Evolutionary conservation across 1,140 invertebrate species (phyloP).

Genomic region (Hyposmocoma kahamanoa): DNA sequence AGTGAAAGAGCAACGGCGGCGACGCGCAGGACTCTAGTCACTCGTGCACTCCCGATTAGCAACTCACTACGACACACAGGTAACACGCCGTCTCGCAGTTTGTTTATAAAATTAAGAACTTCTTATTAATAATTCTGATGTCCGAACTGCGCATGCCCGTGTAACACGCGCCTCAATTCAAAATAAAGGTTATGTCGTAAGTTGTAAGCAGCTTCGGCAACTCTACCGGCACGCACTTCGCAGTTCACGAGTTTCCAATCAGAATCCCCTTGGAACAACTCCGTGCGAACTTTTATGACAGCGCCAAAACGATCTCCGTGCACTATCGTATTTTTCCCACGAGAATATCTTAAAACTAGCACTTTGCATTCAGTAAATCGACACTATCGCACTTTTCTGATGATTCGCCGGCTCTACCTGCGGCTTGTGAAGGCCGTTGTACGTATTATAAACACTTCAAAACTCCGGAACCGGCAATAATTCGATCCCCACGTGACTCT

Average conservation of each 20-base stretch:
- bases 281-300: conserved; percentile 31
- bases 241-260: conserved; percentile 38
- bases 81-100: conserved; percentile 41
- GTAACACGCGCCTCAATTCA: conserved; percentile 58
- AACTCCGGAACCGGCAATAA: conserved; percentile 66
- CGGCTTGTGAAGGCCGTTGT: conserved; percentile 56
- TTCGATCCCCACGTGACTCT: conserved; percentile 64
- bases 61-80: conserved; percentile 31
- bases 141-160: conserved; percentile 61
- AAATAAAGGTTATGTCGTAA: conserved; percentile 66
- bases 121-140: conserved; percentile 59
- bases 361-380: conserved; percentile 21
- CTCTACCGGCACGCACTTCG: conserved; percentile 36
- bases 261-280: conserved; percentile 48
- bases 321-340: conserved; percentile 26
- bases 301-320: conserved; percentile 19
- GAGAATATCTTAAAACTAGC: conserved; percentile 29
- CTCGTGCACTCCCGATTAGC: conserved; percentile 44
- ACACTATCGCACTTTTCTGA: conserved; percentile 49
- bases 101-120: conserved; percentile 65
- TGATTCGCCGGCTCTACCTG: conserved; percentile 60
- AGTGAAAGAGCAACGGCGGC: neutral
- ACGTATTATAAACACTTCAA: conserved; percentile 62
- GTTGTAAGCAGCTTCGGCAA: conserved; percentile 47
- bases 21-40: conserved; percentile 4